These are phyloP conservation scores for Oncorhynchus kisutch DNA, from an alignment of 2,113 vertebrate genomes.

Conservation along the genomic window DNA sequence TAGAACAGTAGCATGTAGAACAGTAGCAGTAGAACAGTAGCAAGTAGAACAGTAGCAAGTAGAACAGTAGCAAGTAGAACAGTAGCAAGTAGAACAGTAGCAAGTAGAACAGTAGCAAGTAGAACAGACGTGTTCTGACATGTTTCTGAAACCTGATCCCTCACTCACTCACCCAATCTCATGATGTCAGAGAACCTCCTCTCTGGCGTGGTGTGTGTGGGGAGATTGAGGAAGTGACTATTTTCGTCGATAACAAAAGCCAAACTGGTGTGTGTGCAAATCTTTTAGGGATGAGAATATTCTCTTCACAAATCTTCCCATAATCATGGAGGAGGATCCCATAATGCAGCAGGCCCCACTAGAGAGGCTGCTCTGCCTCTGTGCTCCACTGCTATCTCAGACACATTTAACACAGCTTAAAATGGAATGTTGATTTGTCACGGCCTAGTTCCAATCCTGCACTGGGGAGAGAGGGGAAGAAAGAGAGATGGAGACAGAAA, in stretches of 20 bases:
- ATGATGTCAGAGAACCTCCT: no score
- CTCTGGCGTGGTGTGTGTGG: no score
- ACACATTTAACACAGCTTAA: background rate
- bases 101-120: conserved; percentile 5
- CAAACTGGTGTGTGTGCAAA: background rate
- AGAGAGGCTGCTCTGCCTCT: background rate
- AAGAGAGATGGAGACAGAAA: background rate
- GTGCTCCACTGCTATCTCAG: background rate
- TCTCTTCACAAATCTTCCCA: background rate
- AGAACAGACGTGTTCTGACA: no score
- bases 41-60: no score
- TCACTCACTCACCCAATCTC: no score
- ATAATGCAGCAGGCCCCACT: background rate
- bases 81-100: no score
- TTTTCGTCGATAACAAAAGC: background rate
- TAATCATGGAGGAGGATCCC: background rate
- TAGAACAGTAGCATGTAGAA: no score
- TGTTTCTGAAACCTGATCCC: no score
- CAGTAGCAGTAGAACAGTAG: no score
- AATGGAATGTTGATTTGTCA: background rate
- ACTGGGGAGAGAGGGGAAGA: background rate
- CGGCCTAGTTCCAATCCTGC: background rate
- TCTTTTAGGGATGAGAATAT: background rate
- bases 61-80: no score
- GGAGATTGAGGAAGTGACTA: conserved; percentile 10